phyloP scores from a whole-genome alignment of 2,113 vertebrate genomes.

The Proterorhinus semilunaris region DNA sequence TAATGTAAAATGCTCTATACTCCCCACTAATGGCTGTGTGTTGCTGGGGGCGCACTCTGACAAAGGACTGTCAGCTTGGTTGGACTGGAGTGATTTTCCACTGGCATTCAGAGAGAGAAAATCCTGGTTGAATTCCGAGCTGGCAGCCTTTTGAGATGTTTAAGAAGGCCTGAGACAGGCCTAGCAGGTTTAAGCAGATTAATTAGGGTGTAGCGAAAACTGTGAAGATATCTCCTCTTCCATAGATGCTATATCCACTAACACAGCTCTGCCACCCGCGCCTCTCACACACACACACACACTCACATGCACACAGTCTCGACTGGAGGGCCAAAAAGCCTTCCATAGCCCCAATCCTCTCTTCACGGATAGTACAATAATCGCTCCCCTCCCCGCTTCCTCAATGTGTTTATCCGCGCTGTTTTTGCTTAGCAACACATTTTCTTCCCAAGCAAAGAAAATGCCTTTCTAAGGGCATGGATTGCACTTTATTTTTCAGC shows the following conservation, averaged over 20 bases:
- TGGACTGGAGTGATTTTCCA: conserved; percentile 58
- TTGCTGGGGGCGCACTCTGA: conserved; percentile 53
- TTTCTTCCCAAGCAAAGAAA: conserved; percentile 52
- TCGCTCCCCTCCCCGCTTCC: conserved; percentile 37
- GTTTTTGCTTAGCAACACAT: conserved; percentile 55
- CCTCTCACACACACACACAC: conserved; percentile 17
- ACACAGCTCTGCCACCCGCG: conserved; percentile 62
- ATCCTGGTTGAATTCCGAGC: conserved; percentile 64
- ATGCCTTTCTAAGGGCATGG: conserved; percentile 23
- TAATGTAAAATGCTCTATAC: neutral
- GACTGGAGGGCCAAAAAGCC: conserved; percentile 62
- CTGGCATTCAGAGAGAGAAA: conserved; percentile 70
- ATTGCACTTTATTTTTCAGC: conserved; percentile 39
- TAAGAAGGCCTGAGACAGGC: conserved; percentile 66
- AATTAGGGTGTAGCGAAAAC: conserved; percentile 72
- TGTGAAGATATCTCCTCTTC: conserved; percentile 65
- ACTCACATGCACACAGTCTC: conserved; percentile 12
- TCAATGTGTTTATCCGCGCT: conserved; percentile 49
- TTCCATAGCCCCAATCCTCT: conserved; percentile 52
- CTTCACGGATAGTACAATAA: conserved; percentile 52
- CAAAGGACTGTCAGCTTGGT: conserved; percentile 67
- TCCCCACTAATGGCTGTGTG: conserved; percentile 15
- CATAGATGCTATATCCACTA: conserved; percentile 67
- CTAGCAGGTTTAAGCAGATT: conserved; percentile 72
- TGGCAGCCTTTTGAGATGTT: conserved; percentile 61